Base-by-base conservation (phyloP, 2,113 vertebrate genomes). In the Cyphomyrus discorhynchus region DNA sequence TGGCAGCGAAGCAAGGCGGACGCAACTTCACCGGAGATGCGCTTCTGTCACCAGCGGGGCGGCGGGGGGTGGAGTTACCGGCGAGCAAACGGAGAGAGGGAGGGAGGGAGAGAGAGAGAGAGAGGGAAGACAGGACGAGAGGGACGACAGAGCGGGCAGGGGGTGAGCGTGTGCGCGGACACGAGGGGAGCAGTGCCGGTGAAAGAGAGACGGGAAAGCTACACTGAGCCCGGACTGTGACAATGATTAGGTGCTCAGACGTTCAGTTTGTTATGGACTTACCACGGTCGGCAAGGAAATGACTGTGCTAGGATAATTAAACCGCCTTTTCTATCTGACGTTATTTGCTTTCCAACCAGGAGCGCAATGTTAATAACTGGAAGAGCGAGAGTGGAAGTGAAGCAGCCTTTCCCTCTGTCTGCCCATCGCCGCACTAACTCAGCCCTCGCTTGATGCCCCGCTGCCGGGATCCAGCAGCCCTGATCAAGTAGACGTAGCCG, bases 11-110 rank as follows among this genome's bases (percentile, higher is more conserved):
- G 74, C 27, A 27, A 70, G 11, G 62, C n/a, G 62, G 27, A 70
- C 62, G 91, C 89, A 82, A 80, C 92, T 93, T 91, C 31, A 58
- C 50, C 35, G 46, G 24, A 50, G 93, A 93, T 93, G 93, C 93
- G 94, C 93, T 92, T 93, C 93, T 94, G 94, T 95, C 93, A 92
- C 91, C 88, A 86, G 91, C 90, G 39, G 49, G 84, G 85, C 82
- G 82, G 85, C 47, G 85, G 94, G 93, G 93, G 96, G 95, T 58
- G 95, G 95, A 93, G 95, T 92, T 90, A 93, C 90, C 90, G 92
- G 82, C 93, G 95, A 93, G 93, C 92, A 95, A 95, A 93, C 93
- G 94, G 91, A 91, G 91, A 90, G 91, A 92, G 91, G 87, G 91
- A 91, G 91, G 90, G 91, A 92, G 91, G 85, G 87, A 49, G 89